Evolutionary conservation across 1,140 invertebrate genomes (phyloP).

Genomic region (Nomia melanderi): DNA sequence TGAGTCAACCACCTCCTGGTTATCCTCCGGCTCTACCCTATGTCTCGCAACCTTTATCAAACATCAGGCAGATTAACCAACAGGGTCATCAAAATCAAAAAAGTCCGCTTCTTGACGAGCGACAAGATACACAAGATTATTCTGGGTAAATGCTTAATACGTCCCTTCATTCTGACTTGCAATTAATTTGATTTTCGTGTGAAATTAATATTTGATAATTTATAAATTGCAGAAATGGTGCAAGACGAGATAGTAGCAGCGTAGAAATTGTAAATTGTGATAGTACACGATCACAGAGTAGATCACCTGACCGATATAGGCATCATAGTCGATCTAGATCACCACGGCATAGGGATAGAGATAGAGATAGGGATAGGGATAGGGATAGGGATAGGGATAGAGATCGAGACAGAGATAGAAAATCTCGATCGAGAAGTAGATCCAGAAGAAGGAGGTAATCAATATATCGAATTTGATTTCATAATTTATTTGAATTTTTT

Average conservation of each 20-base stretch:
- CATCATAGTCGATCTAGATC: slow-evolving; percentile 81
- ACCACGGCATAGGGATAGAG: slow-evolving; percentile 79
- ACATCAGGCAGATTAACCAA: slow-evolving; percentile 68
- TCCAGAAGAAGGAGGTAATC: slow-evolving; percentile 76
- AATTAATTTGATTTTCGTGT: not conserved
- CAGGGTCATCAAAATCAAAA: slow-evolving; percentile 70
- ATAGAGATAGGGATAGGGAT: slow-evolving; percentile 84
- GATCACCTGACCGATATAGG: slow-evolving; percentile 77
- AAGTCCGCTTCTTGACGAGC: slow-evolving; percentile 76
- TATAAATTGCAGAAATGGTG: slow-evolving; percentile 51
- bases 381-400: slow-evolving; percentile 82
- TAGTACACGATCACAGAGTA: slow-evolving; percentile 75
- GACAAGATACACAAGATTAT: slow-evolving; percentile 66
- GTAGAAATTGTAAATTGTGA: slow-evolving; percentile 81
- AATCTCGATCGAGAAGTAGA: slow-evolving; percentile 79
- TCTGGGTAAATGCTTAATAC: slow-evolving; percentile 49
- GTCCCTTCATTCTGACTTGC: not conserved
- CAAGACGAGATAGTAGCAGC: slow-evolving; percentile 77
- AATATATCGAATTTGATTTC: slow-evolving; percentile 5
- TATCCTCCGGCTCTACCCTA: slow-evolving; percentile 79
- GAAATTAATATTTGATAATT: slow-evolving; percentile 8
- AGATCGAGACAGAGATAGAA: slow-evolving; percentile 85
- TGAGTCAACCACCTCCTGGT: slow-evolving; percentile 83
- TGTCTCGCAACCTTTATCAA: slow-evolving; percentile 72
- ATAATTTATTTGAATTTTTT: not conserved